phyloP scores from a whole-genome alignment of 2,113 vertebrate species.

The Myodes glareolus region DNA sequence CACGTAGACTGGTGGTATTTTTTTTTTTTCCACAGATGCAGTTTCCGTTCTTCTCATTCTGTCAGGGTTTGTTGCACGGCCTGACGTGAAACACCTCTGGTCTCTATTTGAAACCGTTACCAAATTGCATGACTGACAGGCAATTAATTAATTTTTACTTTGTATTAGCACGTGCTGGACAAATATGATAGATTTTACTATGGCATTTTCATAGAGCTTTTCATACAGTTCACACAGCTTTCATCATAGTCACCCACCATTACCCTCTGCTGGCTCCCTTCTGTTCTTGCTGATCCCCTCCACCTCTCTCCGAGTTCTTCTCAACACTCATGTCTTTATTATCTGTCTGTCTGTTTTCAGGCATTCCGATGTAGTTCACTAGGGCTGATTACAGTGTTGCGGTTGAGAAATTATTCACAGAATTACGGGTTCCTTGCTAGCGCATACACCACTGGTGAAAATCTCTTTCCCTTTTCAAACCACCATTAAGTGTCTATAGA shows the following conservation, averaged over 20 bases:
- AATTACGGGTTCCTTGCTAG: background rate
- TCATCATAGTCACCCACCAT: background rate
- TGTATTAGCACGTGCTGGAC: background rate
- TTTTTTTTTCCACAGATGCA: background rate
- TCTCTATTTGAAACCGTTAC: background rate
- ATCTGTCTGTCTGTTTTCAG: background rate
- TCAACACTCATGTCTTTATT: background rate
- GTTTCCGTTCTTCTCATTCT: background rate
- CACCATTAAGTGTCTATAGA: background rate
- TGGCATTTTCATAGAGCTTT: background rate
- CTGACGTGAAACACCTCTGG: background rate
- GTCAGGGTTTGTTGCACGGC: background rate
- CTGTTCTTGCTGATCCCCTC: too few species aligned
- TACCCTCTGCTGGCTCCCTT: background rate
- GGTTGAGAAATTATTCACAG: background rate
- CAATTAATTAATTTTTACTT: background rate
- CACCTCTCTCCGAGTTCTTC: background rate
- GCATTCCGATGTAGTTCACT: background rate
- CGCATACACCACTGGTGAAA: background rate
- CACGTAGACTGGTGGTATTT: background rate
- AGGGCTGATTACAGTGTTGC: background rate
- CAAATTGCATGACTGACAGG: background rate
- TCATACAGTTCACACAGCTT: background rate
- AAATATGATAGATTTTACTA: background rate
- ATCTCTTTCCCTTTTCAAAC: too few species aligned